Conservation (phyloP, 1,140 invertebrate species). For the Drosophila ficusphila region DNA sequence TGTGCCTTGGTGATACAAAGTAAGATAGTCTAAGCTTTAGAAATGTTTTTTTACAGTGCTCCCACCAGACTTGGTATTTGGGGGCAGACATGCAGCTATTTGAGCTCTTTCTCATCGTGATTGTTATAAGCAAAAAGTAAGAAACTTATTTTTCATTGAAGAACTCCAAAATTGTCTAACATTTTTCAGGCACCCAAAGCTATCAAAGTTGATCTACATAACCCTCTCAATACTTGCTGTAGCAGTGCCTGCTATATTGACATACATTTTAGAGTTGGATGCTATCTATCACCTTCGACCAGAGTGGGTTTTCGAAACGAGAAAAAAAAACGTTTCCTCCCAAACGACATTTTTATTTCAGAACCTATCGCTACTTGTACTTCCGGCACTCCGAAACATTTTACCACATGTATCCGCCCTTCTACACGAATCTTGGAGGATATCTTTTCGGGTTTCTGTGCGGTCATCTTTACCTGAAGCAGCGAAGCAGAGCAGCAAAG, state of each 20-base stretch:
- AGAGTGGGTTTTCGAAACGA: conserved; percentile 85
- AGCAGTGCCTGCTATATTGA: conserved; percentile 84
- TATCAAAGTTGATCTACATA: conserved; percentile 59
- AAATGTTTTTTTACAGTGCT: conserved; percentile 86
- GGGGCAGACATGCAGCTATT: conserved; percentile 90
- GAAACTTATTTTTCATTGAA: not conserved
- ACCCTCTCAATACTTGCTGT: conserved; percentile 72
- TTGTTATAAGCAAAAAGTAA: conserved; percentile 81
- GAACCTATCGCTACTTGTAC: conserved; percentile 71
- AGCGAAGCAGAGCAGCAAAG: not conserved
- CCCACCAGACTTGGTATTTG: conserved; percentile 90
- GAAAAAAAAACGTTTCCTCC: too few species aligned
- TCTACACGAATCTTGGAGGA: conserved; percentile 77
- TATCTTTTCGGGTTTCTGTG: conserved; percentile 69
- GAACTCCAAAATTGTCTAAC: not conserved
- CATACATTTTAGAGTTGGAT: conserved; percentile 82
- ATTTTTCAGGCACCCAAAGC: conserved; percentile 70
- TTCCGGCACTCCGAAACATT: conserved; percentile 71
- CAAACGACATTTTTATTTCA: conserved; percentile 8
- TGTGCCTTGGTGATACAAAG: too few species aligned
- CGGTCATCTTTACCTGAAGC: conserved; percentile 58
- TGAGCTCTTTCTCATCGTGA: conserved; percentile 86
- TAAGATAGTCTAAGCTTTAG: too few species aligned
- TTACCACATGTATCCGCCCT: conserved; percentile 57
- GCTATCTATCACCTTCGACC: conserved; percentile 85